phyloP scores from a whole-genome alignment of 1,140 invertebrate genomes.

The Anoplolepis gracilipes region DNA sequence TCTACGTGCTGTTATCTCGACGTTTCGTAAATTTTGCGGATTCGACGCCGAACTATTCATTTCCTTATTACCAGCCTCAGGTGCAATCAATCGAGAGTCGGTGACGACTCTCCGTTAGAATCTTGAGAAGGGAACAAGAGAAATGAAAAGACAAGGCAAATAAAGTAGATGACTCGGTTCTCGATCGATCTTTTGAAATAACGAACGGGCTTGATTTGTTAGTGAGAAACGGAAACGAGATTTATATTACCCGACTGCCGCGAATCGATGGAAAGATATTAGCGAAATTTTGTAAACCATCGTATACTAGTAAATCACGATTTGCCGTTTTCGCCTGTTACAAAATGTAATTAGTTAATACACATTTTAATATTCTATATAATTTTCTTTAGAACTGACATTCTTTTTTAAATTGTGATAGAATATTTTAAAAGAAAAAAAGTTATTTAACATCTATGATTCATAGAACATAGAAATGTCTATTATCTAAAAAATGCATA shows the following conservation, averaged over 20 bases:
- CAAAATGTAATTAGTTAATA: background rate
- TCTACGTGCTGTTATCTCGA: conserved; percentile 41
- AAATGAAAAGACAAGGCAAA: conserved; percentile 21
- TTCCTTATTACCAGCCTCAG: conserved; percentile 58
- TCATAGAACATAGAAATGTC: background rate
- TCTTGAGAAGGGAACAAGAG: background rate
- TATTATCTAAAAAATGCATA: background rate
- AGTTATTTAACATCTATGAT: background rate
- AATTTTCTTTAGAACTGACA: background rate
- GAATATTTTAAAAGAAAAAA: background rate
- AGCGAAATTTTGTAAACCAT: conserved; percentile 5
- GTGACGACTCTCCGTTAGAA: conserved; percentile 40
- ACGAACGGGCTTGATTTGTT: background rate
- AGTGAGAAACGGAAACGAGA: conserved; percentile 35
- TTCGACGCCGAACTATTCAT: conserved; percentile 16
- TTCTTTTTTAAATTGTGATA: background rate
- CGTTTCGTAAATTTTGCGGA: conserved; percentile 54
- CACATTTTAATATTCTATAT: background rate
- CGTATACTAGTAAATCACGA: background rate
- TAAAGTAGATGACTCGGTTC: conserved; percentile 6
- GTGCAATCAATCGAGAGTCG: conserved; percentile 48
- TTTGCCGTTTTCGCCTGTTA: background rate
- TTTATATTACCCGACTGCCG: background rate
- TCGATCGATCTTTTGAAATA: conserved; percentile 30
- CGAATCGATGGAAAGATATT: conserved; percentile 9